Evolutionary conservation across 1,140 invertebrate species (phyloP).

Genomic region (Apis laboriosa): DNA sequence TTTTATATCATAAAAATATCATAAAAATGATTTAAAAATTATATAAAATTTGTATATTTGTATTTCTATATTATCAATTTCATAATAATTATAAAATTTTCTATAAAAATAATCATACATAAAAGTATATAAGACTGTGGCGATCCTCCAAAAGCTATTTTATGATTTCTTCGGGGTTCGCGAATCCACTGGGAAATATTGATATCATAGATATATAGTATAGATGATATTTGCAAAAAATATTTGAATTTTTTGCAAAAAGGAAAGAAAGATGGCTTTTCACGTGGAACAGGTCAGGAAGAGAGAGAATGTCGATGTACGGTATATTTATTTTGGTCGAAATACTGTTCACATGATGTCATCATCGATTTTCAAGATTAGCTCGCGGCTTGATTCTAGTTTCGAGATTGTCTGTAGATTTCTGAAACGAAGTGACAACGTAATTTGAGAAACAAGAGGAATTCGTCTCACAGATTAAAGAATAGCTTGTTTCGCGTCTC

Average conservation of each 20-base stretch:
- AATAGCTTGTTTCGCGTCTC: neutral
- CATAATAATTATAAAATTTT: too few species aligned
- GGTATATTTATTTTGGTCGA: constrained; percentile 65
- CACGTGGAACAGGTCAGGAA: constrained; percentile 20
- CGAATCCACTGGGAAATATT: too few species aligned
- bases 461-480: constrained; percentile 20
- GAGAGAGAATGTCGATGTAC: constrained; percentile 59
- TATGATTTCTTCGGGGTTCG: neutral
- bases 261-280: neutral
- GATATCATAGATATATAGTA: too few species aligned
- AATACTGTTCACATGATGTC: constrained; percentile 58
- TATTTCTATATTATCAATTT: too few species aligned
- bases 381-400: constrained; percentile 52
- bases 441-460: neutral
- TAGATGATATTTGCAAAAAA: constrained; percentile 10
- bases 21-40: too few species aligned
- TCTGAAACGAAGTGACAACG: neutral
- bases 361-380: constrained; percentile 64
- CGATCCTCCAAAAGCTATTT: too few species aligned
- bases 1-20: too few species aligned
- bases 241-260: neutral
- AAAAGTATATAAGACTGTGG: too few species aligned
- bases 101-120: too few species aligned
- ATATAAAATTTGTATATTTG: too few species aligned
- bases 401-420: constrained; percentile 36